Conservation (phyloP, 1,140 invertebrate species). For the Lysiphlebus fabarum region DNA sequence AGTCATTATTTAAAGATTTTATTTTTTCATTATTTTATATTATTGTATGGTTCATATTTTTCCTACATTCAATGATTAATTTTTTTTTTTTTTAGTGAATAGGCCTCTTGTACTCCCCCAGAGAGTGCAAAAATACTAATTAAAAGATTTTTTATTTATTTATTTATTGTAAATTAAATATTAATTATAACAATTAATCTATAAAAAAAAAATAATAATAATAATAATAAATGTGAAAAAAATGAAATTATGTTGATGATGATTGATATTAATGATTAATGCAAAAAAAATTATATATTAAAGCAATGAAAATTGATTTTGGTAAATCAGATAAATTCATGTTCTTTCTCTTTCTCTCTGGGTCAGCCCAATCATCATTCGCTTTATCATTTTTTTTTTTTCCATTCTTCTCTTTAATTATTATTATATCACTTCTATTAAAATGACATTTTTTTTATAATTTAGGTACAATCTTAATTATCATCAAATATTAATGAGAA, state of each 20-base stretch:
- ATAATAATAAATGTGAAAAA: conserved; percentile 4
- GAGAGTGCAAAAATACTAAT: conserved; percentile 35
- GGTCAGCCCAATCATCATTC: conserved; percentile 45
- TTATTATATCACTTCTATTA: conserved; percentile 51
- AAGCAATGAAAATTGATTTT: conserved; percentile 12
- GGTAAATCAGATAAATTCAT: no score
- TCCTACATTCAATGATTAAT: conserved; percentile 18
- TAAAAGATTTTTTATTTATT: background rate
- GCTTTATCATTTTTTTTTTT: conserved; percentile 23
- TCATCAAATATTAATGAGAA: conserved; percentile 55
- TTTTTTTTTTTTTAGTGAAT: conserved; percentile 33
- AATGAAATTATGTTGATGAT: background rate
- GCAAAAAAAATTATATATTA: background rate
- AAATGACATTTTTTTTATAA: conserved; percentile 48
- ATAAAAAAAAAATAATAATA: conserved; percentile 14
- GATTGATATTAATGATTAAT: background rate
- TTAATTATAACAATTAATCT: conserved; percentile 17
- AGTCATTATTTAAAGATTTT: background rate
- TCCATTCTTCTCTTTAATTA: conserved; percentile 28
- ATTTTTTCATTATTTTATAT: conserved; percentile 1
- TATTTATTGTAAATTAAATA: conserved; percentile 10
- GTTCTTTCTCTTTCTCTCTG: conserved; percentile 44
- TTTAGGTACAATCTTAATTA: conserved; percentile 58
- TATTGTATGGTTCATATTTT: background rate
- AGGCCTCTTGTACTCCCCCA: conserved; percentile 48